Evolutionary conservation across 2,888 invertebrate genomes (phyloP), one percentile per base, ranked within the genome.

Genomic region (Platynereis dumerilii): DNA sequence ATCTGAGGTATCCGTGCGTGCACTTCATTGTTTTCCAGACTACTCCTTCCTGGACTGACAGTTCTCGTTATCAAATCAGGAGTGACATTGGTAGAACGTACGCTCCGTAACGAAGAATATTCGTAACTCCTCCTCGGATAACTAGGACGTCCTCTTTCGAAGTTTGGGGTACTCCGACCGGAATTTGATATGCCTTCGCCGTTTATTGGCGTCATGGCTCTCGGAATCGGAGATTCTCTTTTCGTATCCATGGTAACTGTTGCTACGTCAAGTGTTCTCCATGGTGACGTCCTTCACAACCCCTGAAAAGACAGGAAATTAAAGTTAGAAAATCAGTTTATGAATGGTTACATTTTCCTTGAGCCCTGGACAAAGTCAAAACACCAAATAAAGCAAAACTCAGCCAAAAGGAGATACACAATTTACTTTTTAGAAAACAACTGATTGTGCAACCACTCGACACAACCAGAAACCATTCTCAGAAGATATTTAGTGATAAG

Each of bases 1-100:
- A 80, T 77, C 70, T 81, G 81, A 0, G 78, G 70, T 52, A 80
- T 65, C n/a, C 66, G 45, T 2, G 69, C 61, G 15, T 66, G 60
- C 39, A 69, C 67, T 10, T 60, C 61, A 10, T 64, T 60, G 22
- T 42, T 44, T 17, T 55, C 42, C 22, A 26, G 29, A 15, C 42
- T 28, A 2, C 29, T 22, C 17, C 64, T 56, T 17, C 58, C 58
- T 2, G 66, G 66, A 26, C 66, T 66, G 34, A 64, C 64, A 15
- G 64, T 57, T 2, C 69, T 48, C 2, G 69, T 69, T 20, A 69
- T 64, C 22, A 64, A 45, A 54, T 66, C 66, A 0, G 58, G 60
- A 24, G 57, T 64, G 53, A 66, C 52, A 54, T 66, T 64, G 22
- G 66, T 60, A 5, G 69, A 64, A n/a, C 45, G 44, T 27, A 56